A percentile compares a stretch with the other conserved stretches of the same genome.
Conservation (phyloP, 1,140 invertebrate genomes). For the Gryllus bimaculatus region DNA sequence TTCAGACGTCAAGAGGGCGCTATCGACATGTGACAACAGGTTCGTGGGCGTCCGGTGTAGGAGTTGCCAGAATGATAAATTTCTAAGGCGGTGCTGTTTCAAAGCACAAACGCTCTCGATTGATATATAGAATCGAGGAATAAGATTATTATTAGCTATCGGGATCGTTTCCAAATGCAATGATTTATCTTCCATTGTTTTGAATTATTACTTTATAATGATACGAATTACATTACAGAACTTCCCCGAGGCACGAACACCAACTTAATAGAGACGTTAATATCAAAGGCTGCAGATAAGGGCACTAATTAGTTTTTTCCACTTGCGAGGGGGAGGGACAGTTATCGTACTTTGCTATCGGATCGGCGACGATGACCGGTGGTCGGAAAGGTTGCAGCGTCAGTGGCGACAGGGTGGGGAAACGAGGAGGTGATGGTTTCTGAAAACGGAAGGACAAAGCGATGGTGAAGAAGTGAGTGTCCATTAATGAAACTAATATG, state of each 20-base stretch:
- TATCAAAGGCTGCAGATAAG: not conserved
- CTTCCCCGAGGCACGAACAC: not conserved
- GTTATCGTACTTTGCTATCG: not conserved
- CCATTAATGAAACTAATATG: no score
- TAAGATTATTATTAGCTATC: not conserved
- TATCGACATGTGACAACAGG: no score
- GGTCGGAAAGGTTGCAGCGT: no score
- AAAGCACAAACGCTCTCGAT: not conserved
- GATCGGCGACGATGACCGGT: no score
- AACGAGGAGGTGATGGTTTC: no score
- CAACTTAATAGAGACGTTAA: not conserved
- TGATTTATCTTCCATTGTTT: not conserved
- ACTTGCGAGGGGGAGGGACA: not conserved
- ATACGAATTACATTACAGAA: not conserved
- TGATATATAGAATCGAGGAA: not conserved
- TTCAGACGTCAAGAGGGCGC: no score
- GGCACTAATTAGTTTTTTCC: not conserved
- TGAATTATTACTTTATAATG: conserved; percentile 2
- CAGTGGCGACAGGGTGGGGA: no score
- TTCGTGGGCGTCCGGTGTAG: no score
- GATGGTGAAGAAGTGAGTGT: no score
- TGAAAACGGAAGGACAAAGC: no score
- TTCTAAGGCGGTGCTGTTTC: not conserved
- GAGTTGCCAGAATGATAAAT: no score
- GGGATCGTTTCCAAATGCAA: not conserved